A percentile compares a stretch with the other conserved stretches of the same genome.
phyloP scores from a whole-genome alignment of 2,797 vertebrate genomes.

The Mormyrops boulengeri region DNA sequence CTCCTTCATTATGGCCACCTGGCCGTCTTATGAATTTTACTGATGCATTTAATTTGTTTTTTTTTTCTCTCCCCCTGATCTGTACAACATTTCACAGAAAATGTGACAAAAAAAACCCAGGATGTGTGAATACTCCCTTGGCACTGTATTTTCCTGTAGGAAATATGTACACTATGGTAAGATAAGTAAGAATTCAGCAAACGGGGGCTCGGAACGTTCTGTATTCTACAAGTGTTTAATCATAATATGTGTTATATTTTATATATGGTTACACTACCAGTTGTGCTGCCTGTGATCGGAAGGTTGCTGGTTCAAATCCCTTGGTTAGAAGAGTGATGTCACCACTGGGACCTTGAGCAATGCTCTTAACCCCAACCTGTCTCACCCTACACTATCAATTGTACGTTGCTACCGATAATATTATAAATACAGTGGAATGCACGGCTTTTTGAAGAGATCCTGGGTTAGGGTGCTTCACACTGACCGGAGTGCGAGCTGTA shows the following conservation, averaged over 20 bases:
- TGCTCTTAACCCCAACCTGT: neutral
- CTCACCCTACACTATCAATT: neutral
- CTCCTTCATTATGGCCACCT: neutral
- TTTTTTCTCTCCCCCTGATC: neutral
- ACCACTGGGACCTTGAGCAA: neutral
- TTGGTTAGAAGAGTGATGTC: neutral
- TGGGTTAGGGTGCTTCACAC: conserved; percentile 15
- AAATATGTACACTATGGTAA: neutral
- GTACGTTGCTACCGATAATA: neutral
- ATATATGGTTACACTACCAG: neutral
- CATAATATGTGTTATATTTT: neutral
- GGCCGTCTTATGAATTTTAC: neutral
- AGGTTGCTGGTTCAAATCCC: neutral
- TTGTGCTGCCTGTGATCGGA: neutral
- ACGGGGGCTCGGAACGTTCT: neutral
- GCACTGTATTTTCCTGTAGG: neutral
- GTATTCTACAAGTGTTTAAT: conserved; percentile 1
- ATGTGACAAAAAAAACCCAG: neutral
- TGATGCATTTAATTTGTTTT: neutral
- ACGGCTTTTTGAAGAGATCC: neutral
- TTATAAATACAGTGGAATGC: neutral
- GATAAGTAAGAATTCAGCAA: neutral
- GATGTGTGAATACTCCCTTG: neutral
- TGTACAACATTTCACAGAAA: conserved; percentile 6
- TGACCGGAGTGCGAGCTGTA: conserved; percentile 89